Evolutionary conservation across 2,888 invertebrate species (phyloP), one percentile per base, ranked within the genome.

Genomic region (Hofmannophila pseudospretella): DNA sequence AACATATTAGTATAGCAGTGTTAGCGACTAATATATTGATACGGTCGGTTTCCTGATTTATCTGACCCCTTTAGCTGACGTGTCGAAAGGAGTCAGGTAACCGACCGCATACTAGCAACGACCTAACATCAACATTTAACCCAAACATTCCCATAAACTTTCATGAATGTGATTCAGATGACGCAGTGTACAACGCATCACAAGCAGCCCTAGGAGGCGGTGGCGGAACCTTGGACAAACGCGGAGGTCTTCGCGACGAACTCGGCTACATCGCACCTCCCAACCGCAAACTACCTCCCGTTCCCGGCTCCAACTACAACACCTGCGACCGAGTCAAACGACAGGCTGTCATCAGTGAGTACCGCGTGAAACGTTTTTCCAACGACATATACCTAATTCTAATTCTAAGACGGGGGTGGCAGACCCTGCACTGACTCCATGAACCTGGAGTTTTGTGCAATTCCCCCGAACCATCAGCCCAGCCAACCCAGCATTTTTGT

Each of bases 251-350:
- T 19, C 91, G 96, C 19, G 96, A 96, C 69, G 96, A 96, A 71
- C 89, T 96, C 20, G 96, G 96, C 37, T 96, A 96, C 84, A 96
- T 96, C 75, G 96, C 96, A 0, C 96, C 96, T 12, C 96, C 96
- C 36, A 96, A 96, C 81, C 90, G 96, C 58, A 96, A 96, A 78
- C 89, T 96, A 39, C 96, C 96, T 1, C 96, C 96, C 12, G 96
- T 96, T 4, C 96, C 96, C 36, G 96, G 96, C 54, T 95, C 95
- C 37, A 96, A 96, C 85, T 96, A 96, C 88, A 96, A 96, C 78
- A 96, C 96, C 19, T 96, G 96, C 81, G 96, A 96, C 85, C 90
- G 96, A 66, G 95, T 96, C 88, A 96, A 96, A 90, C 91, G 96
- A 88, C 96, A 96, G 92, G 95, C 93, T 81, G 94, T 93, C 60